These are phyloP conservation scores for Natator depressus DNA, from an alignment of 2,113 vertebrate species.

Conservation along the genomic window DNA sequence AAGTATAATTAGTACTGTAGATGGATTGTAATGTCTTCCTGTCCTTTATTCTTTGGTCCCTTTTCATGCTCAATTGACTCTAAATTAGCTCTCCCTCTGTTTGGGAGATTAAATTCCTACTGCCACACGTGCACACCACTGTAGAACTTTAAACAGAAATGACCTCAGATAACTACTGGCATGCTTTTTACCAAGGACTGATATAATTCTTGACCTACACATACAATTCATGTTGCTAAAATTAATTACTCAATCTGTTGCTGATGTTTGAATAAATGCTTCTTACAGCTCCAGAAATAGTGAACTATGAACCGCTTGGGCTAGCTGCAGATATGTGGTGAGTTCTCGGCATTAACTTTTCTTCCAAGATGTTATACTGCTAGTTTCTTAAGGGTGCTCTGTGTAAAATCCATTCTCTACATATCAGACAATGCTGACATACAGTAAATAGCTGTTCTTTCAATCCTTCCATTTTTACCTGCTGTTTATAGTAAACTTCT, in stretches of 20 bases:
- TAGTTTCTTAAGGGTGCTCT: neutral
- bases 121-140: neutral
- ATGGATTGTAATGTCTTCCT: neutral
- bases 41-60: neutral
- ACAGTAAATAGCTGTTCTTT: neutral
- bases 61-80: neutral
- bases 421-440: neutral
- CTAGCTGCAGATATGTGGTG: constrained; percentile 98
- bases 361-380: neutral
- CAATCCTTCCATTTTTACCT: neutral
- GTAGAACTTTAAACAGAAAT: neutral
- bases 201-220: neutral
- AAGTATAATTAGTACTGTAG: neutral
- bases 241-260: neutral
- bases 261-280: constrained; percentile 39
- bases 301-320: constrained; percentile 95
- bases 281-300: constrained; percentile 97
- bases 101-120: neutral
- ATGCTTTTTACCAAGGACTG: neutral
- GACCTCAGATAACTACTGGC: neutral
- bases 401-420: neutral
- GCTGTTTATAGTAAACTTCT: neutral
- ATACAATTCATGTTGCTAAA: neutral
- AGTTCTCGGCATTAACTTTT: constrained; percentile 54
- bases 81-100: neutral